A percentile compares a stretch with the other conserved stretches of the same genome.
These are phyloP conservation scores for Lepilemur septentrionalis DNA, from an alignment of 2,797 vertebrate species.

Conservation along the genomic window DNA sequence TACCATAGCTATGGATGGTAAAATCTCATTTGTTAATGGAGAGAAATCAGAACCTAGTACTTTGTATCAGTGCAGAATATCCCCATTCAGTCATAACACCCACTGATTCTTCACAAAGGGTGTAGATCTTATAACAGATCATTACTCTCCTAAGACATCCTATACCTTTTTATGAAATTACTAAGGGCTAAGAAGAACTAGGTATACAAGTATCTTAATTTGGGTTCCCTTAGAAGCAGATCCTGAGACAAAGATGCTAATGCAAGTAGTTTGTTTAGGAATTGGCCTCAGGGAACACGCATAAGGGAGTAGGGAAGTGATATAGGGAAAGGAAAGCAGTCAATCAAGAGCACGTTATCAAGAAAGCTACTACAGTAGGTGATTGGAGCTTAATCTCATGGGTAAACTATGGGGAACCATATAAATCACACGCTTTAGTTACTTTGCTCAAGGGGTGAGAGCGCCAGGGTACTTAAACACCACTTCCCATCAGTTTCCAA, in stretches of 20 bases:
- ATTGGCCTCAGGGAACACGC: neutral
- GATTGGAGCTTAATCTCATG: neutral
- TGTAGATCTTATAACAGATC: neutral
- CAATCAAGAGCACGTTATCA: neutral
- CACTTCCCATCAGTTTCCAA: neutral
- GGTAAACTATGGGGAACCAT: neutral
- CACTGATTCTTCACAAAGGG: neutral
- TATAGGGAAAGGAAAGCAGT: neutral
- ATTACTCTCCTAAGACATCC: neutral
- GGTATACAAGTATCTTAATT: neutral
- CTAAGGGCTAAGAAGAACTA: neutral
- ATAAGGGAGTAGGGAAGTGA: neutral
- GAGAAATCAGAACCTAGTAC: slow-evolving; percentile 10
- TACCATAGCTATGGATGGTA: neutral
- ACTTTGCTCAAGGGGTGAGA: neutral
- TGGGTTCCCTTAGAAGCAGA: slow-evolving; percentile 12
- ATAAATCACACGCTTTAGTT: neutral
- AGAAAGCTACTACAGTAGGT: neutral
- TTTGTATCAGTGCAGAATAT: slow-evolving; percentile 8
- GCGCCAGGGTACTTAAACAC: neutral
- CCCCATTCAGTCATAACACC: neutral
- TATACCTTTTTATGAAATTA: neutral
- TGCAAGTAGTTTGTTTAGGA: slow-evolving; percentile 3
- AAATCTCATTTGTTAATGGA: neutral
- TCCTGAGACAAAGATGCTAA: neutral